Percentiles rank a stretch among this genome's conserved stretches.
These are phyloP conservation scores for Corvus moneduloides DNA, from an alignment of 2,113 vertebrate species.

Conservation along the genomic window DNA sequence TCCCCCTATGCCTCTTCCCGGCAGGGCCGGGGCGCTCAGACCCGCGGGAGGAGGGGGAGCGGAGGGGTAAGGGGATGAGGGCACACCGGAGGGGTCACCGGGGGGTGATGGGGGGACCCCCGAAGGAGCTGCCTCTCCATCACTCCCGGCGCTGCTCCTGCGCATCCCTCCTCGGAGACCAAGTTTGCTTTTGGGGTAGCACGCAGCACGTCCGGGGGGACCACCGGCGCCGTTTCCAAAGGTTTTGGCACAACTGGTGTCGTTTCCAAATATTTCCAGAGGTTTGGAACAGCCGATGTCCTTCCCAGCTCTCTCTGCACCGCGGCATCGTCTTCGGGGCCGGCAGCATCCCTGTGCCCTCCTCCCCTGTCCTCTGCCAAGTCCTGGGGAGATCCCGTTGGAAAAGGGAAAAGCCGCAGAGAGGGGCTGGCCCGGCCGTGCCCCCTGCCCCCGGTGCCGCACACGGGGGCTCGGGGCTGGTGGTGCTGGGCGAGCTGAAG, in stretches of 20 bases:
- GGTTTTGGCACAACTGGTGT: neutral
- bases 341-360: neutral
- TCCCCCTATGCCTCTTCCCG: neutral
- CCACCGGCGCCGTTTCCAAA: neutral
- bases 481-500: neutral
- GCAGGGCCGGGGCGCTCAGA: neutral
- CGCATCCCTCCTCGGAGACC: neutral
- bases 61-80: neutral
- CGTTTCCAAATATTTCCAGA: fast-evolving
- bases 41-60: neutral
- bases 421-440: neutral
- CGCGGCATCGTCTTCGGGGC: neutral
- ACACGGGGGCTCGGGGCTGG: fast-evolving
- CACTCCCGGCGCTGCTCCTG: neutral
- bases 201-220: fast-evolving
- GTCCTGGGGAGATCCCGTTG: neutral
- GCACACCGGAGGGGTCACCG: neutral
- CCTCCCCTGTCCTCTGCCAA: neutral
- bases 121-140: neutral
- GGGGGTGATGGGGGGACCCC: neutral
- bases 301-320: neutral
- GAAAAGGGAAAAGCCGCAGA: neutral
- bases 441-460: neutral
- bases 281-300: neutral
- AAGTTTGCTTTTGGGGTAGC: neutral